Evolutionary conservation across 2,797 vertebrate genomes (phyloP), one percentile per base, ranked within the genome.

Genomic region (Takifugu ocellatus): DNA sequence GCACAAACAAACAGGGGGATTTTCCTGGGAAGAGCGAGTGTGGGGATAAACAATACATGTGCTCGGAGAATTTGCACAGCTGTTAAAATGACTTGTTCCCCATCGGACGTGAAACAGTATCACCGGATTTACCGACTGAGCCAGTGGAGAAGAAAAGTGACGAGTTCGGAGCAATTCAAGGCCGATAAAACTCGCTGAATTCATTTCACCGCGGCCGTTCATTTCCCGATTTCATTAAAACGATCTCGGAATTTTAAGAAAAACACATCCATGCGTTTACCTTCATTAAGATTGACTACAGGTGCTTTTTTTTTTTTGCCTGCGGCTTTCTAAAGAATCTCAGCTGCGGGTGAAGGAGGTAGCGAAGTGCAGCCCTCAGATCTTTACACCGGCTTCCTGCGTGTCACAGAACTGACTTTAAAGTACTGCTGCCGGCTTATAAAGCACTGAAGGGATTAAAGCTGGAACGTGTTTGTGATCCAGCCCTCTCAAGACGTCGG

Each of bases 61-160:
- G 12, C 52, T 57, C 39, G 63, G 82, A 57, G 62, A 80, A 79
- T 85, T 75, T 77, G 75, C 74, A 68, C 70, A 49, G 49, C 66
- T 66, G 65, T 59, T 61, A 75, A 83, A 80, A 82, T 84, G 77
- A 85, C 79, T 78, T 61, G 82, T 77, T 70, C 25, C 56, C 53
- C 27, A 15, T 79, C 27, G 12, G 43, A 44, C 43, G 7, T 17
- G 43, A 44, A 17, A 17, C 15, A 43, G n/a, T 16, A 44, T 44
- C 43, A 44, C 5, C 9, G 15, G 15, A 9, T 44, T 21, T n/a
- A 44, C 43, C 6, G 43, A 44, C n/a, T n/a, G n/a, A 17, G n/a
- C 17, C 43, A 17, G 43, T 44, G 43, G 43, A 2, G 16, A 25
- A 15, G 10, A 25, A 6, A 36, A 26, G 6, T n/a, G 9, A 21